Conservation (phyloP, 2,113 vertebrate genomes). For the Struthidea cinerea region DNA sequence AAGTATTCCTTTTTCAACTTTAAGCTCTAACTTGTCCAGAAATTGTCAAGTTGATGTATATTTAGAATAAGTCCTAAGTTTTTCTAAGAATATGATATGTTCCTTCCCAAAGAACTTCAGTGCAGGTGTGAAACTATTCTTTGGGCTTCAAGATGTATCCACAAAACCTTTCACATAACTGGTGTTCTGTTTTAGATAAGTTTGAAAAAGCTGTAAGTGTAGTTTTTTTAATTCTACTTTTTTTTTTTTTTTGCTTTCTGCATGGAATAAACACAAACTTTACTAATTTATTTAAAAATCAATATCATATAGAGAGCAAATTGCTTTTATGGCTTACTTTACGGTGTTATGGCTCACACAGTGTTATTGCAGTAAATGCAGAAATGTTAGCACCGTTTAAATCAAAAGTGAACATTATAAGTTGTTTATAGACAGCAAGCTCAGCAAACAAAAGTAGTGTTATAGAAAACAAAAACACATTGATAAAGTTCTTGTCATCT, state of each 20-base stretch:
- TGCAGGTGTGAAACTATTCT: not conserved
- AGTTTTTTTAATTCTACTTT: slow-evolving; percentile 31
- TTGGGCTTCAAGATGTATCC: not conserved
- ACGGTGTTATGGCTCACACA: not conserved
- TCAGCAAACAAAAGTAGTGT: not conserved
- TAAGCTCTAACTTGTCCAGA: not conserved
- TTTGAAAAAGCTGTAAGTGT: not conserved
- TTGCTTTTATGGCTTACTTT: slow-evolving; percentile 55
- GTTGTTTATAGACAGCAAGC: not conserved
- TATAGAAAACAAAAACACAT: not conserved
- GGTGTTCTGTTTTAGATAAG: not conserved
- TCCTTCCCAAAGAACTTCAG: not conserved
- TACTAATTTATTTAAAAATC: slow-evolving; percentile 65
- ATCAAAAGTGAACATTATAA: slow-evolving; percentile 19
- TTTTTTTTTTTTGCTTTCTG: slow-evolving; percentile 4
- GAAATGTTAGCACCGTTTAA: slow-evolving; percentile 42
- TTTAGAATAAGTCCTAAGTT: not conserved
- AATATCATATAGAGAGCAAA: slow-evolving; percentile 52
- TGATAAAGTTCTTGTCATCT: slow-evolving; percentile 9
- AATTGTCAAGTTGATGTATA: not conserved
- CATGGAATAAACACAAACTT: slow-evolving; percentile 4
- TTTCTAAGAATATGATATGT: not conserved
- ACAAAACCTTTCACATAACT: not conserved
- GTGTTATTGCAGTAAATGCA: slow-evolving; percentile 54
- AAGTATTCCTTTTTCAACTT: not conserved